Conservation (phyloP, 2,113 vertebrate species). For the Clarias macrocephalus region DNA sequence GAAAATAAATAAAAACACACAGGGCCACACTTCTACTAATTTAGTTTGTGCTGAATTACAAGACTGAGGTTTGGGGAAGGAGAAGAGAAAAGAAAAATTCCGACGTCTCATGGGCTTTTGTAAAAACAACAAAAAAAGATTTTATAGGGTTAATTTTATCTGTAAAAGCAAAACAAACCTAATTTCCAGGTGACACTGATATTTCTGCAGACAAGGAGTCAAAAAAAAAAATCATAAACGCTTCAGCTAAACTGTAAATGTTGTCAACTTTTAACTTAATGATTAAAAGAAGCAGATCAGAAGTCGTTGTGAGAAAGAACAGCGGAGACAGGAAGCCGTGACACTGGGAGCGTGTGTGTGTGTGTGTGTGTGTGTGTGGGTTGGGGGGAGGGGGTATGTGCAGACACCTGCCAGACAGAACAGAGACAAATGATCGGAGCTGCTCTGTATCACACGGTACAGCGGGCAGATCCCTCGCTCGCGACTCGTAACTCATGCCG, state of each 20-base stretch:
- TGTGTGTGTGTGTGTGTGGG: too few relatives aligned
- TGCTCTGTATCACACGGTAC: slow-evolving; percentile 19
- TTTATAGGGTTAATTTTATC: neutral
- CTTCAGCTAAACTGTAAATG: neutral
- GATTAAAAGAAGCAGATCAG: neutral
- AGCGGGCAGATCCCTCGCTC: slow-evolving; percentile 16
- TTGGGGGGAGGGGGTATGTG: neutral
- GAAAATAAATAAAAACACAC: neutral
- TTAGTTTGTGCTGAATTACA: neutral
- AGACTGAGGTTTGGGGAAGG: neutral
- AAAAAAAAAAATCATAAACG: neutral
- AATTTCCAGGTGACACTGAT: neutral
- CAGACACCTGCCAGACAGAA: neutral
- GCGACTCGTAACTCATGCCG: slow-evolving; percentile 36
- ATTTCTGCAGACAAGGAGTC: neutral
- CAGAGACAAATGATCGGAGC: slow-evolving; percentile 3
- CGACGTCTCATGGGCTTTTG: neutral
- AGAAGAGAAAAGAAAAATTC: neutral
- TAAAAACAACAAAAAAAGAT: neutral
- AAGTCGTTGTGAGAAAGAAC: neutral
- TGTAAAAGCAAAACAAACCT: neutral
- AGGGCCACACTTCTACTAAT: neutral
- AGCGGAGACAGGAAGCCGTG: neutral
- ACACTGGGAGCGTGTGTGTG: neutral
- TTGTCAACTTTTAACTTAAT: neutral